Evolutionary conservation across 2,113 vertebrate species (phyloP).

Genomic region (Epinephelus lanceolatus): DNA sequence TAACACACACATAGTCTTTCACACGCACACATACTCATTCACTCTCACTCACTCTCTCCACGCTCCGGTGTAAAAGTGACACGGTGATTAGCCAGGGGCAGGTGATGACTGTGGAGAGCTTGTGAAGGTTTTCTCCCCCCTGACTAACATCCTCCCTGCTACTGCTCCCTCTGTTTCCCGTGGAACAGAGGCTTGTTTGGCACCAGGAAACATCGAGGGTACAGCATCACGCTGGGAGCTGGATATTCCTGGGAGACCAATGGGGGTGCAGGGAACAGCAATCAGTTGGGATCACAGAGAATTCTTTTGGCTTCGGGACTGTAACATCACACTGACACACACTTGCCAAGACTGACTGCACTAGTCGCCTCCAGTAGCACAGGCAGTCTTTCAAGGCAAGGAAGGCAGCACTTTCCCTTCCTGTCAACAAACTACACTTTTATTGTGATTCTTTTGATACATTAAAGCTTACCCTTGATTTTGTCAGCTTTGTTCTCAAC

Average conservation of each 20-base stretch:
- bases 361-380: background rate
- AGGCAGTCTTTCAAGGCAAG: background rate
- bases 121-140: conserved; percentile 15
- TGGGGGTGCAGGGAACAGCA: background rate
- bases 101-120: conserved; percentile 35
- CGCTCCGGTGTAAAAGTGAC: conserved; percentile 43
- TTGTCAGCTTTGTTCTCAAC: background rate
- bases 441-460: background rate
- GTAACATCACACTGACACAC: background rate
- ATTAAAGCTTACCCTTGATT: background rate
- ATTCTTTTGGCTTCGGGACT: background rate
- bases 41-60: conserved; percentile 13
- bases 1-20: background rate
- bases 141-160: conserved; percentile 6
- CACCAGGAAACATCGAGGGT: background rate
- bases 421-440: background rate
- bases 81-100: conserved; percentile 46
- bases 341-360: background rate
- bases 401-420: background rate
- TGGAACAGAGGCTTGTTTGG: conserved; percentile 20
- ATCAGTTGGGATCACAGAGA: background rate
- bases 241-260: background rate
- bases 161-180: background rate
- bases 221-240: background rate
- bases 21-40: background rate